These are phyloP conservation scores for Anguilla marmorata DNA, from an alignment of 2,797 vertebrate species.

Conservation along the genomic window DNA sequence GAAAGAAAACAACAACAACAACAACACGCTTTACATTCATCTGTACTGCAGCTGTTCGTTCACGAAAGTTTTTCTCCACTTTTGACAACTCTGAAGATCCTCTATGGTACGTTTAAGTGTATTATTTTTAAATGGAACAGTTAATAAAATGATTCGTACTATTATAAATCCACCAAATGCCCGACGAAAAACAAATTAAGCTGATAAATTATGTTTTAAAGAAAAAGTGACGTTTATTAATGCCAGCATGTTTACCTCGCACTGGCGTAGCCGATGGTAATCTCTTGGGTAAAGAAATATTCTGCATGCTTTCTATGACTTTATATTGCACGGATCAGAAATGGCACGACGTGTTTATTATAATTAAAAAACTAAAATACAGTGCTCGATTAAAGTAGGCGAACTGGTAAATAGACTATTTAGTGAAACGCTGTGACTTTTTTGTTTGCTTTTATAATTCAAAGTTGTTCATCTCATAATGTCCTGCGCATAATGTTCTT, in stretches of 20 bases:
- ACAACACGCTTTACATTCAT: not conserved
- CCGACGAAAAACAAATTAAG: not conserved
- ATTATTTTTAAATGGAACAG: not conserved
- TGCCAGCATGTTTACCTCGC: constrained; percentile 10
- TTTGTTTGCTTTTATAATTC: not conserved
- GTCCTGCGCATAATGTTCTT: not conserved
- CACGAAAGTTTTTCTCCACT: not conserved
- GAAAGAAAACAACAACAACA: not conserved
- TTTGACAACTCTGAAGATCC: constrained; percentile 4
- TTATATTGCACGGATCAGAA: not conserved
- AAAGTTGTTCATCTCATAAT: not conserved
- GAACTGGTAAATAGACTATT: too few species aligned
- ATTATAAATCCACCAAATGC: not conserved
- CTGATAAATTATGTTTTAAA: not conserved
- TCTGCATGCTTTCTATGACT: not conserved
- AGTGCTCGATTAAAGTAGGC: not conserved
- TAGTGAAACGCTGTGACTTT: not conserved
- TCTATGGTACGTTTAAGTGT: not conserved
- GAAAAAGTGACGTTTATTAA: not conserved
- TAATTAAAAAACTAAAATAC: not conserved
- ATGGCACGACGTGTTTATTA: not conserved
- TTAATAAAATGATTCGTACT: not conserved
- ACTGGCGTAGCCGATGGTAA: not conserved
- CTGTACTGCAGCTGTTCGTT: not conserved
- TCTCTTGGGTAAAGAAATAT: constrained; percentile 3